Conservation (phyloP, 1,140 invertebrate genomes). For the Rhopalosiphum maidis region DNA sequence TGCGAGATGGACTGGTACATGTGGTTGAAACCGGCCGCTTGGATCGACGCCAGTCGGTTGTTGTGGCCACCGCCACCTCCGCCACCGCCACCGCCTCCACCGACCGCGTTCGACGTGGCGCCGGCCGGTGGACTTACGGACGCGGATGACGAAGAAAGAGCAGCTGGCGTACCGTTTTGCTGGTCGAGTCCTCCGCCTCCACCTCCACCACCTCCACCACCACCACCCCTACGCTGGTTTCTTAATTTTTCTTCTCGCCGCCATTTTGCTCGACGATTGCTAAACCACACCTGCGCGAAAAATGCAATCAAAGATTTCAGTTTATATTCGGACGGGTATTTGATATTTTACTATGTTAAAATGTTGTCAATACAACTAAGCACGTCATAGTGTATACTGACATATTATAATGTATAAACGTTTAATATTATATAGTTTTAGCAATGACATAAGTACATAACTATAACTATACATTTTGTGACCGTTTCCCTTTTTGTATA, state of each 20-base stretch:
- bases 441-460: background rate
- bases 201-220: slow-evolving; percentile 66
- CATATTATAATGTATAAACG: background rate
- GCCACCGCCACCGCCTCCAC: background rate
- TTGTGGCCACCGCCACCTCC: slow-evolving; percentile 61
- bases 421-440: background rate
- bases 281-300: slow-evolving; percentile 89
- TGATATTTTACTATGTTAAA: too few relatives aligned
- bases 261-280: slow-evolving; percentile 97
- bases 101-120: slow-evolving; percentile 60
- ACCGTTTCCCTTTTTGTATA: background rate
- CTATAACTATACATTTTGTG: background rate
- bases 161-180: slow-evolving; percentile 53
- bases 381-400: background rate
- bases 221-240: slow-evolving; percentile 75
- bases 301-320: background rate
- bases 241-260: slow-evolving; percentile 95
- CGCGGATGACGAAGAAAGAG: slow-evolving; percentile 47
- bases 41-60: slow-evolving; percentile 79
- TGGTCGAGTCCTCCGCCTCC: slow-evolving; percentile 62
- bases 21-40: slow-evolving; percentile 76
- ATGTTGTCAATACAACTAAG: too few relatives aligned
- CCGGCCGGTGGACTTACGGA: slow-evolving; percentile 58
- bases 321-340: background rate
- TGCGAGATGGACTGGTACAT: slow-evolving; percentile 96